Evolutionary conservation across 2,113 vertebrate genomes (phyloP).

Genomic region (Zosterops pallidus): DNA sequence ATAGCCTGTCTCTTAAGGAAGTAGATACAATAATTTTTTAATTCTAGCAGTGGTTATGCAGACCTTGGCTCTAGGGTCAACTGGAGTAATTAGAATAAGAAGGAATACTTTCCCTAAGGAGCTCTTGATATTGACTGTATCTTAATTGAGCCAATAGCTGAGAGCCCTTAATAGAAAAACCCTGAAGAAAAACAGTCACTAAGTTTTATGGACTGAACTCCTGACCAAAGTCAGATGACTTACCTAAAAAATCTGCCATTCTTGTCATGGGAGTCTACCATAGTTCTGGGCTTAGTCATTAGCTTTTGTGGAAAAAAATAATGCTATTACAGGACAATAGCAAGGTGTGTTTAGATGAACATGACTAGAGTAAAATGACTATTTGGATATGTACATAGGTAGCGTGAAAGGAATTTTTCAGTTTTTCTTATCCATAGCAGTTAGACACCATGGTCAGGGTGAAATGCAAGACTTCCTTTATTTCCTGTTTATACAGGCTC

Average conservation of each 20-base stretch:
- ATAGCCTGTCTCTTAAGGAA: not conserved
- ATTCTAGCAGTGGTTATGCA: not conserved
- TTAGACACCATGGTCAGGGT: not conserved
- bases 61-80: not conserved
- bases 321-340: not conserved
- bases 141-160: not conserved
- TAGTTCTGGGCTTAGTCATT: not conserved
- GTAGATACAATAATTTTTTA: not conserved
- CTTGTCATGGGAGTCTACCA: not conserved
- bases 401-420: not conserved
- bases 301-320: not conserved
- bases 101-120: not conserved
- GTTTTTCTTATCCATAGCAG: not conserved
- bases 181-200: not conserved
- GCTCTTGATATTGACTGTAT: not conserved
- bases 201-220: not conserved
- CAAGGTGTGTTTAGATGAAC: not conserved
- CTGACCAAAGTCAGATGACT: not conserved
- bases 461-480: constrained; percentile 46
- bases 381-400: not conserved
- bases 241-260: not conserved
- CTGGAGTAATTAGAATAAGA: not conserved
- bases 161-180: not conserved
- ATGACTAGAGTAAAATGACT: not conserved
- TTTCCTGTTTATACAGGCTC: constrained; percentile 29